These are phyloP conservation scores for Ictalurus furcatus DNA, from an alignment of 2,113 vertebrate species.

Conservation along the genomic window DNA sequence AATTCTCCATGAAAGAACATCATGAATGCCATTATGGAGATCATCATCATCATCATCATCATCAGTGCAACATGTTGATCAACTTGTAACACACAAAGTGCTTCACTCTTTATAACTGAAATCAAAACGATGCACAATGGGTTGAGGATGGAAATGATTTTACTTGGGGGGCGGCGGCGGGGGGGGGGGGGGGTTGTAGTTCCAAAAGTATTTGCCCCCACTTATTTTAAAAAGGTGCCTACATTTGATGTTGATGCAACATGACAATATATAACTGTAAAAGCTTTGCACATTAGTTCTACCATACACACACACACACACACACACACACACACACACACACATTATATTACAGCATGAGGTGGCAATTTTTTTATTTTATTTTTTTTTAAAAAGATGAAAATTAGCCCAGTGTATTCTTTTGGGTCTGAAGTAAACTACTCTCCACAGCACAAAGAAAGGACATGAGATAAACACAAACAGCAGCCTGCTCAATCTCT, in stretches of 20 bases:
- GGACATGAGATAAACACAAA: neutral
- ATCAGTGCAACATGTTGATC: neutral
- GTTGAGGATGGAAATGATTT: neutral
- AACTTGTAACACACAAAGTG: neutral
- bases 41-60: neutral
- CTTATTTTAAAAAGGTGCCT: neutral
- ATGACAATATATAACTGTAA: neutral
- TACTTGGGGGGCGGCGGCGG: neutral
- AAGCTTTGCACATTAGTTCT: neutral
- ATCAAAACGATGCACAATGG: neutral
- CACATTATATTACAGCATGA: neutral
- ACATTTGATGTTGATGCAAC: neutral
- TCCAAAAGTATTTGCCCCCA: neutral
- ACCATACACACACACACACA: neutral
- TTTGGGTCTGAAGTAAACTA: neutral
- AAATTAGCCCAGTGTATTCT: neutral
- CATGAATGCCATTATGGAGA: neutral
- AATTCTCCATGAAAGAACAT: neutral
- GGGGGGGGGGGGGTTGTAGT: no score
- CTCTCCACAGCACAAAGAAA: neutral
- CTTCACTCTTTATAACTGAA: neutral
- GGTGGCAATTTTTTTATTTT: neutral
- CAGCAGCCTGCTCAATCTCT: neutral
- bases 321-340: neutral
- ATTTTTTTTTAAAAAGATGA: neutral